Percentiles rank a stretch among this genome's conserved stretches.
Conservation (phyloP, 2,888 invertebrate species). For the Diadegma fenestrale region DNA sequence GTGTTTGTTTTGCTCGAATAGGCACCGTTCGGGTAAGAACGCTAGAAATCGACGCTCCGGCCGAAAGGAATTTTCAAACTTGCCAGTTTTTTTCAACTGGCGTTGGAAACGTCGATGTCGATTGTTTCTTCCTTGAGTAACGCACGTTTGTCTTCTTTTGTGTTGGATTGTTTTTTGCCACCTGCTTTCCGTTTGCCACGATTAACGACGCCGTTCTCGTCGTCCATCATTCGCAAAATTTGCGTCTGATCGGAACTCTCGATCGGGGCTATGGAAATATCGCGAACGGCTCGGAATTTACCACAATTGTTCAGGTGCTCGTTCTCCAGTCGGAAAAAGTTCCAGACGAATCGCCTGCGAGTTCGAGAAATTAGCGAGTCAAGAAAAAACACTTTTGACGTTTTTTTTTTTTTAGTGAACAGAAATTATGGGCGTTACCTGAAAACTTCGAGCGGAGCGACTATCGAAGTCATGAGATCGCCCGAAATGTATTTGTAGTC, state of each 20-base stretch:
- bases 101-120: constrained; percentile 82
- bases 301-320: constrained; percentile 99
- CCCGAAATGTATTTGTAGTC: constrained; percentile 91
- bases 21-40: neutral
- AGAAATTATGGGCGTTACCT: constrained; percentile 86
- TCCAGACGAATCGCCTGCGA: constrained; percentile 97
- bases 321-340: constrained; percentile 99
- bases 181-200: constrained; percentile 86
- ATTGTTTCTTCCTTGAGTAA: constrained; percentile 84
- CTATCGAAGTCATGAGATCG: constrained; percentile 93
- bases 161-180: constrained; percentile 81
- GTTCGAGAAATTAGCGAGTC: constrained; percentile 4
- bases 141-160: constrained; percentile 85
- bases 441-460: constrained; percentile 95
- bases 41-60: constrained; percentile 1
- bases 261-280: constrained; percentile 97
- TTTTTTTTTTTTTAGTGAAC: neutral
- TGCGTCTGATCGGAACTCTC: constrained; percentile 96
- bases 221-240: constrained; percentile 98
- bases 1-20: constrained; percentile 16
- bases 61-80: constrained; percentile 25
- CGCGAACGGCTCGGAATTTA: constrained; percentile 98
- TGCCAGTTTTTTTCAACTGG: constrained; percentile 76
- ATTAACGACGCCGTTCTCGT: constrained; percentile 94
- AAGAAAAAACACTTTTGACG: neutral